A percentile compares a stretch with the other conserved stretches of the same genome.
These are phyloP conservation scores for Chaetops frenatus DNA, from an alignment of 2,113 vertebrate species.

Conservation along the genomic window DNA sequence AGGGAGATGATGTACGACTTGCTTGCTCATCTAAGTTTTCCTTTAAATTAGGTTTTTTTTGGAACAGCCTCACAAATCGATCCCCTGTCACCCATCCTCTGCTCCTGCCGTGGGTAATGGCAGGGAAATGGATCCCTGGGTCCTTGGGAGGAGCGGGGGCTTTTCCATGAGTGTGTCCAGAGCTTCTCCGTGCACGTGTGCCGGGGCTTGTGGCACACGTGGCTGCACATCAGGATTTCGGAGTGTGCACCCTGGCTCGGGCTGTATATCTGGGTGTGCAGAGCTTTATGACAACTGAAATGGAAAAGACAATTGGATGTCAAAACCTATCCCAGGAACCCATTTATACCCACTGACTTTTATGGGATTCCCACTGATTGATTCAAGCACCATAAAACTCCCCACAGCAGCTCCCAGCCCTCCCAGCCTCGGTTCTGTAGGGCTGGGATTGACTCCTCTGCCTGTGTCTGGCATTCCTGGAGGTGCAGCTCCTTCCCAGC, in stretches of 20 bases:
- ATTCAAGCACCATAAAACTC: conserved; percentile 36
- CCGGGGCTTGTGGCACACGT: background rate
- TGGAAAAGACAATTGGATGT: conserved; percentile 67
- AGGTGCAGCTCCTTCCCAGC: conserved; percentile 11
- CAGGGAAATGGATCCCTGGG: background rate
- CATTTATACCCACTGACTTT: conserved; percentile 42
- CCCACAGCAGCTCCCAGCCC: background rate
- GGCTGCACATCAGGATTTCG: background rate
- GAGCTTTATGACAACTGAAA: conserved; percentile 22
- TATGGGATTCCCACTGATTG: conserved; percentile 58
- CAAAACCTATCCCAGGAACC: conserved; percentile 53
- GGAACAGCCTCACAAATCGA: conserved; percentile 20
- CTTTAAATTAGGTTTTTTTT: background rate
- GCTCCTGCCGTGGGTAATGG: background rate
- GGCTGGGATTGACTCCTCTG: background rate
- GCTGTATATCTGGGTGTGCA: background rate
- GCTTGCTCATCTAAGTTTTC: conserved; percentile 31
- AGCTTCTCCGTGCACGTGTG: background rate
- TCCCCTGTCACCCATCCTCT: background rate
- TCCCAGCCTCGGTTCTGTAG: background rate
- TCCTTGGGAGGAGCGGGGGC: background rate
- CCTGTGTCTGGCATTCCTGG: background rate
- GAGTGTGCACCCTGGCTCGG: background rate
- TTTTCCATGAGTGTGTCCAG: background rate
- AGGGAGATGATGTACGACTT: background rate